Base-by-base conservation (phyloP, 2,888 invertebrate genomes). In the Drosophila meridionalis region DNA sequence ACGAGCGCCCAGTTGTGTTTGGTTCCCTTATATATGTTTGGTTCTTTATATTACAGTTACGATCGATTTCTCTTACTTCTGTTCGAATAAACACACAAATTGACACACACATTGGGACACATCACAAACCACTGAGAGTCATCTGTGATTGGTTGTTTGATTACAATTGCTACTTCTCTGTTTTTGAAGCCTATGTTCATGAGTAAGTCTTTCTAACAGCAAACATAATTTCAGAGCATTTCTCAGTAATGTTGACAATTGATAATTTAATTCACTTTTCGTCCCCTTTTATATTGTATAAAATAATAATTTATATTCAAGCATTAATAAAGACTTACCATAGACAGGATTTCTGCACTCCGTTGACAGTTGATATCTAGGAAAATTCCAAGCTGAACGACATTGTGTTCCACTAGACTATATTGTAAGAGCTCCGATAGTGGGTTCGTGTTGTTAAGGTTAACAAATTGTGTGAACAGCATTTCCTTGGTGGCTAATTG, bases 301-400 rank as follows among this genome's bases (percentile, higher is more conserved):
- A 48, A 50, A 52, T 34, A 52, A 2, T 0, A 11, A 9, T 4
- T n/a, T 47, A 12, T 6, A 7, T 47, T 28, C 11, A 45, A 47
- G 0, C 0, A 47, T 26, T 47, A 53, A 53, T 6, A 11, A 28
- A n/a, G 9, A 1, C 76, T 77, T 69, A 67, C 90, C 75, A 71
- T 55, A 4, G 77, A 12, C 26, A 92, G 71, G 38, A 92, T 48
- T 6, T 63, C 47, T 0, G 34, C 58, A n/a, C 92, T 88, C 11
- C 68, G 57, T 12, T 67, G 64, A 32, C 92, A 92, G 61, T 84
- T 86, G 7, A 91, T 78, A 66, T 92, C 91, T 32, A 93, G 42
- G 65, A 78, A 87, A 40, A 91, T 68, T 2, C 90, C 93, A 52
- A 92, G 64, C 28, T 67, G 75, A 0, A 73, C 67, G 8, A 80